Percentiles rank a stretch among this genome's conserved stretches.
Conservation (phyloP, 2,888 invertebrate species). For the Myopa tessellatipennis region DNA sequence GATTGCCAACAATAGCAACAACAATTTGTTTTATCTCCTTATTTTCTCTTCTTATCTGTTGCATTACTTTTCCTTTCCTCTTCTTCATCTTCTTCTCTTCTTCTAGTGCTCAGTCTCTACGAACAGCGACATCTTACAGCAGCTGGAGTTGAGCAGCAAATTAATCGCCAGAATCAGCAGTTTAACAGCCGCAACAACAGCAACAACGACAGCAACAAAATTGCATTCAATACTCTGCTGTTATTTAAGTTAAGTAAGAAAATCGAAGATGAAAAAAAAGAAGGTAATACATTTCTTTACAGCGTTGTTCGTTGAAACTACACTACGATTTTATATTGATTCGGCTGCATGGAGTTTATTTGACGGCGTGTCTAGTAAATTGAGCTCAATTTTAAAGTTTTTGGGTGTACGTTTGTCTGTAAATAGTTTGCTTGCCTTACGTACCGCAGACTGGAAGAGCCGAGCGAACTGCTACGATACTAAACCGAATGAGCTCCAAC, state of each 20-base stretch:
- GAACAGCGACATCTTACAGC: conserved; percentile 3
- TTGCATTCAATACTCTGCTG: conserved; percentile 13
- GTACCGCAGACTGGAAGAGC: not conserved
- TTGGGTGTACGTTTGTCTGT: not conserved
- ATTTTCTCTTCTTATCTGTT: no score
- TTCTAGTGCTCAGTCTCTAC: not conserved
- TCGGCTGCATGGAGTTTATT: not conserved
- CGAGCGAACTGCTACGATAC: no score
- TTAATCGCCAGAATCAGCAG: not conserved
- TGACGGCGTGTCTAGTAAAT: conserved; percentile 9
- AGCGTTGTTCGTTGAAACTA: not conserved
- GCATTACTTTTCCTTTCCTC: no score
- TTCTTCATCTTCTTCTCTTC: no score
- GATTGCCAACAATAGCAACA: no score
- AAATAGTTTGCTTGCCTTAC: not conserved
- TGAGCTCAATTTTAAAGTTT: conserved; percentile 26
- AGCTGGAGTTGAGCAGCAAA: not conserved
- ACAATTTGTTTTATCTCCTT: no score
- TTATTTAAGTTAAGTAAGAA: conserved; percentile 20
- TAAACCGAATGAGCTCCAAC: no score
- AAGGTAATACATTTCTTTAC: not conserved
- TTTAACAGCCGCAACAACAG: not conserved
- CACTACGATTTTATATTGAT: not conserved
- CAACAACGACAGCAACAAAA: not conserved
- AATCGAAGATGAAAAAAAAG: not conserved